Evolutionary conservation across 1,140 invertebrate genomes (phyloP).

Genomic region (roundworm (Caenorhabditis elegans)): DNA sequence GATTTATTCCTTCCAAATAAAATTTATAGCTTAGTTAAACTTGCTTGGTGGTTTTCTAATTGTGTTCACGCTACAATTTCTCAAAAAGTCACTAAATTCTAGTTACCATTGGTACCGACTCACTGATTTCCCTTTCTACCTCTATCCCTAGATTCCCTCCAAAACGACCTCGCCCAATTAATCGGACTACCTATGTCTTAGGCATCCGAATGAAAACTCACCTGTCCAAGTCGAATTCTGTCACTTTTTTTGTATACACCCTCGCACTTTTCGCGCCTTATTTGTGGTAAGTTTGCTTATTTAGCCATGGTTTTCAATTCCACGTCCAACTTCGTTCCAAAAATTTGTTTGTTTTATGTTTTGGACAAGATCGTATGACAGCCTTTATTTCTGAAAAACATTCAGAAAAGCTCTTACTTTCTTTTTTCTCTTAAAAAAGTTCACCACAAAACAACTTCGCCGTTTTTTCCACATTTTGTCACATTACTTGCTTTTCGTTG

Average conservation of each 20-base stretch:
- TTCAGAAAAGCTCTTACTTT: background rate
- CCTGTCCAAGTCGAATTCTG: background rate
- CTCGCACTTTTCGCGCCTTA: slow-evolving; percentile 13
- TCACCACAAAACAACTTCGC: background rate
- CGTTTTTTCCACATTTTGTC: background rate
- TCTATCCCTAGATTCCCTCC: no score
- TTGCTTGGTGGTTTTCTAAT: no score
- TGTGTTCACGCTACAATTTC: no score
- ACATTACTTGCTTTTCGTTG: background rate
- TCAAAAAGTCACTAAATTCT: no score
- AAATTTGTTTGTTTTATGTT: background rate
- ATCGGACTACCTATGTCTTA: background rate
- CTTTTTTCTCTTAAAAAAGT: no score
- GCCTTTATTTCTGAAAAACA: background rate
- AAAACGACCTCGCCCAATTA: background rate
- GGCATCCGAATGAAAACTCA: background rate
- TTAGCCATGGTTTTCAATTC: background rate
- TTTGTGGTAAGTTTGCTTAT: slow-evolving; percentile 14
- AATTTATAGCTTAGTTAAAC: no score
- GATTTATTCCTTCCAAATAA: no score
- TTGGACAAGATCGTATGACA: background rate
- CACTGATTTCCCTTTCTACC: no score
- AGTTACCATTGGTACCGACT: no score
- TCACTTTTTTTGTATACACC: background rate
- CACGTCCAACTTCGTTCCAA: no score